Percentiles rank a stretch among this genome's conserved stretches.
These are phyloP conservation scores for Mechanitis mazaeus DNA, from an alignment of 2,888 invertebrate species.

Conservation along the genomic window DNA sequence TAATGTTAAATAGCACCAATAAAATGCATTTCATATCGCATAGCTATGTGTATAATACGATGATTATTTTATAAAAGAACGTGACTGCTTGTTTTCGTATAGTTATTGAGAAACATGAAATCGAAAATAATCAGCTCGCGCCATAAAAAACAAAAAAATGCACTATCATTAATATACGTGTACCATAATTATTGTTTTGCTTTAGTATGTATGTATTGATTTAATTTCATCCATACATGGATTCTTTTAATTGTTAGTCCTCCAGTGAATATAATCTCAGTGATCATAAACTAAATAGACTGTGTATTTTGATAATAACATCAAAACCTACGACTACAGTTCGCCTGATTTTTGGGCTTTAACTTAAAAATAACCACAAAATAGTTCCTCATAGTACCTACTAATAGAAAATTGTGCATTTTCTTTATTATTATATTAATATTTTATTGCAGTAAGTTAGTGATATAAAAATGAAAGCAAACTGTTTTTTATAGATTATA, in stretches of 20 bases:
- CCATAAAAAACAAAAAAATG: slow-evolving; percentile 30
- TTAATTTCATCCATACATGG: slow-evolving; percentile 28
- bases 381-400: slow-evolving; percentile 77
- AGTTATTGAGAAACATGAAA: not conserved
- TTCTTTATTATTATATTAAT: slow-evolving; percentile 61
- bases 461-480: slow-evolving; percentile 41
- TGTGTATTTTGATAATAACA: slow-evolving; percentile 71
- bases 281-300: slow-evolving; percentile 47
- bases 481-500: slow-evolving; percentile 20
- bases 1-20: slow-evolving; percentile 30
- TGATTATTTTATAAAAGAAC: slow-evolving; percentile 22
- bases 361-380: slow-evolving; percentile 64
- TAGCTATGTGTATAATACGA: slow-evolving; percentile 20
- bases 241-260: slow-evolving; percentile 21
- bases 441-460: slow-evolving; percentile 70
- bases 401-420: slow-evolving; percentile 75
- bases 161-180: slow-evolving; percentile 31
- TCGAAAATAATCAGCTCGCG: slow-evolving; percentile 33
- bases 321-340: slow-evolving; percentile 58
- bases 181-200: slow-evolving; percentile 27
- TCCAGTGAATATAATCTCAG: slow-evolving; percentile 44
- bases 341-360: slow-evolving; percentile 47
- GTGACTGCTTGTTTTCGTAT: slow-evolving; percentile 26
- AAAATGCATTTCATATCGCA: slow-evolving; percentile 31
- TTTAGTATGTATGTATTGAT: slow-evolving; percentile 31